Conservation (phyloP, 1,140 invertebrate genomes). For the Drosophila sp. region DNA sequence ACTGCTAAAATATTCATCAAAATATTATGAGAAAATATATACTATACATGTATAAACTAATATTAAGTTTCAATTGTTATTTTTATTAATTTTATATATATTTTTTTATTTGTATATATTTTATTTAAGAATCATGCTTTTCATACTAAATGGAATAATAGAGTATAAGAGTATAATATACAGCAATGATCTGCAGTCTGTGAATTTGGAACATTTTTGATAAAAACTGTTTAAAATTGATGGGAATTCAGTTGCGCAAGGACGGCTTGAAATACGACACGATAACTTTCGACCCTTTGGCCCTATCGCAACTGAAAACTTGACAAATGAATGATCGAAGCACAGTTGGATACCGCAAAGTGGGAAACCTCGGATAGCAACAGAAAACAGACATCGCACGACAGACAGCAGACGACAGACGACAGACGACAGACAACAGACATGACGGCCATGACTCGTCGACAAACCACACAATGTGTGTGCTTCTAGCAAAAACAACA, state of each 20-base stretch:
- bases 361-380: conserved; percentile 58
- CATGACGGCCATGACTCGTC: conserved; percentile 63
- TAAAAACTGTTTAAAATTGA: not conserved
- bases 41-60: too few species aligned
- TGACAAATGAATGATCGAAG: conserved; percentile 78
- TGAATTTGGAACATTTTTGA: not conserved
- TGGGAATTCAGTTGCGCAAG: not conserved
- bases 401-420: conserved; percentile 9
- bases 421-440: conserved; percentile 25
- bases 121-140: too few species aligned
- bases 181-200: too few species aligned
- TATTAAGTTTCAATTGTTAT: too few species aligned
- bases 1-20: too few species aligned
- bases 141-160: too few species aligned
- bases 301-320: conserved; percentile 55
- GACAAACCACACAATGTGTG: conserved; percentile 70
- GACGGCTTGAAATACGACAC: conserved; percentile 1
- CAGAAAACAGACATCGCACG: conserved; percentile 51
- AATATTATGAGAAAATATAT: too few species aligned
- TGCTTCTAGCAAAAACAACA: conserved; percentile 17
- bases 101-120: too few species aligned
- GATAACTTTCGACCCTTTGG: not conserved
- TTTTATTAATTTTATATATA: too few species aligned
- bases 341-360: conserved; percentile 61
- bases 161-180: too few species aligned